A percentile compares a stretch with the other conserved stretches of the same genome.
Evolutionary conservation across 2,113 vertebrate species (phyloP).

Genomic region (Rhadina sibilatrix): DNA sequence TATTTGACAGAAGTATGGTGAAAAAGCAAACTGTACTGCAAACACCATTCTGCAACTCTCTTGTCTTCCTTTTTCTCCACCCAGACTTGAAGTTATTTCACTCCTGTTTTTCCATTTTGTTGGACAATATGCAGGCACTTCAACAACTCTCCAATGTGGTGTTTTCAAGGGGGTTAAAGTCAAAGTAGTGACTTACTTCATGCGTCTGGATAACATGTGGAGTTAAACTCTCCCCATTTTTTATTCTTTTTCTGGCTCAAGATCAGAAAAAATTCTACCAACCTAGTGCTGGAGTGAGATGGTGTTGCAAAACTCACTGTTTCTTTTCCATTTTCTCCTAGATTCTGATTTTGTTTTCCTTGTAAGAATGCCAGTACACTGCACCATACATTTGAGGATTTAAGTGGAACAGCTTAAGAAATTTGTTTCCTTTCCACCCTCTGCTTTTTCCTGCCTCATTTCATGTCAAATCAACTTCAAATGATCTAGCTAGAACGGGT

Average conservation of each 20-base stretch:
- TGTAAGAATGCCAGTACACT: not conserved
- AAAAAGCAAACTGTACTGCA: not conserved
- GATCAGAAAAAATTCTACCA: not conserved
- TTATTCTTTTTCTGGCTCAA: not conserved
- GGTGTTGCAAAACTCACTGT: rapidly evolving
- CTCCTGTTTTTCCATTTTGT: not conserved
- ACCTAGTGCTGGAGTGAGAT: not conserved
- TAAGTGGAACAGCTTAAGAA: not conserved
- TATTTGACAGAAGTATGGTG: not conserved
- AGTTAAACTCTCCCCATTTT: not conserved
- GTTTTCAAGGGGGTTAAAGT: not conserved
- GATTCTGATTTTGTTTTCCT: not conserved
- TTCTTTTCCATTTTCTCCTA: not conserved
- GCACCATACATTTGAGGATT: not conserved
- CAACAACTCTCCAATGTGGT: not conserved
- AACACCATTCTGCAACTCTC: not conserved
- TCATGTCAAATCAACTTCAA: not conserved
- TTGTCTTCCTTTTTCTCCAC: not conserved
- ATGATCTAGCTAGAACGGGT: not conserved
- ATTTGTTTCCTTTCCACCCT: not conserved
- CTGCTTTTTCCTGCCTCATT: not conserved
- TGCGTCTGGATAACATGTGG: not conserved
- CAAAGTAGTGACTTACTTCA: rapidly evolving
- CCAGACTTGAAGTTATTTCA: not conserved
- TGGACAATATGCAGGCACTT: not conserved